Conservation (phyloP, 2,797 vertebrate species). For the Sebastes glaucus region DNA sequence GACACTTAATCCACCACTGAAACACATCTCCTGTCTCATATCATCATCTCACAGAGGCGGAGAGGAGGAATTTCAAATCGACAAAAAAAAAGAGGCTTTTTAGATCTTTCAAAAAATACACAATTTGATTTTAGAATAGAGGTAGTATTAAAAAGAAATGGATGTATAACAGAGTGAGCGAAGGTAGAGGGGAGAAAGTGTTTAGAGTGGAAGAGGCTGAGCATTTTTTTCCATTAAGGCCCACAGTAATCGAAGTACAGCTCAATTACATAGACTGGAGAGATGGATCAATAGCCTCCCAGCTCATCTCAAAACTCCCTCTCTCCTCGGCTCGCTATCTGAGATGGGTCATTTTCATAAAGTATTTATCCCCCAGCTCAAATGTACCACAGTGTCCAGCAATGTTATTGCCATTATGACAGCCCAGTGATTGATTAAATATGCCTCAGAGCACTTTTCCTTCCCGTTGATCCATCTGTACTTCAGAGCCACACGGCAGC, state of each 20-base stretch:
- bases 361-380: slow-evolving; percentile 78
- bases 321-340: slow-evolving; percentile 47
- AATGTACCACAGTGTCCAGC: slow-evolving; percentile 61
- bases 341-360: slow-evolving; percentile 81
- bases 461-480: slow-evolving; percentile 24
- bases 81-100: neutral
- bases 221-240: slow-evolving; percentile 59
- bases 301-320: slow-evolving; percentile 57
- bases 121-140: slow-evolving; percentile 3
- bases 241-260: slow-evolving; percentile 59
- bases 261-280: slow-evolving; percentile 73
- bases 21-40: slow-evolving; percentile 19
- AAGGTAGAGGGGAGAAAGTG: slow-evolving; percentile 7
- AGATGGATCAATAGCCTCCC: slow-evolving; percentile 72
- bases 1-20: slow-evolving; percentile 54
- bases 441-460: slow-evolving; percentile 67
- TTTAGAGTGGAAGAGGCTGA: slow-evolving; percentile 41
- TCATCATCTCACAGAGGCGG: neutral
- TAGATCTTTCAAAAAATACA: neutral
- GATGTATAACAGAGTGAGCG: neutral
- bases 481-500: slow-evolving; percentile 18
- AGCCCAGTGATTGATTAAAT: slow-evolving; percentile 58
- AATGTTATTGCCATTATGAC: slow-evolving; percentile 68
- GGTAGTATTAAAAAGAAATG: slow-evolving; percentile 3
- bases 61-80: neutral